Conservation (phyloP, 2,888 invertebrate genomes). For the Amphipoea lucens region DNA sequence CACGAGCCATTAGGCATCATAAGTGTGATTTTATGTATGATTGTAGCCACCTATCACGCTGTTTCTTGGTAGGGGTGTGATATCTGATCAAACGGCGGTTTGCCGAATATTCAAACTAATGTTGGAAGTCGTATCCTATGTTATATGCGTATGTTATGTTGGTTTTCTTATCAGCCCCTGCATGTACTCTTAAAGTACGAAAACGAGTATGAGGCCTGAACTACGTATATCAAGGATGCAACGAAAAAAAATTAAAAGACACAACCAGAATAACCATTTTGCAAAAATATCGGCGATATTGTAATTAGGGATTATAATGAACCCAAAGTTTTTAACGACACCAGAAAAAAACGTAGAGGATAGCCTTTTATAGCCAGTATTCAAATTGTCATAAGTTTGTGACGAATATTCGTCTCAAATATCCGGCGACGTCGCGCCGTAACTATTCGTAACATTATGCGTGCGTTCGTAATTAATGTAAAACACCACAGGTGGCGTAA, state of each 20-base stretch:
- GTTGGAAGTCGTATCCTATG: neutral
- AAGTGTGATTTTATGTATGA: conserved; percentile 58
- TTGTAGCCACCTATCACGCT: conserved; percentile 35
- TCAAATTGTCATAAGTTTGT: neutral
- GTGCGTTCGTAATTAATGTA: conserved; percentile 34
- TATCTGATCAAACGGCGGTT: conserved; percentile 47
- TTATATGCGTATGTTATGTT: neutral
- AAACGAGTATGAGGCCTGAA: neutral
- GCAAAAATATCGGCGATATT: neutral
- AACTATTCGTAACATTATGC: conserved; percentile 25
- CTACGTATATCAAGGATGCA: neutral
- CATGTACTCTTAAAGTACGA: neutral
- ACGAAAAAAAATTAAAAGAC: neutral
- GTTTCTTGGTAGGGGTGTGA: conserved; percentile 38
- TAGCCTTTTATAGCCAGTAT: neutral
- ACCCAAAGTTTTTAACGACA: neutral
- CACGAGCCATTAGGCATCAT: conserved; percentile 47
- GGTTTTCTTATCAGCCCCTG: conserved; percentile 9
- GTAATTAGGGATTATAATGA: neutral
- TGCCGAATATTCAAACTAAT: conserved; percentile 42
- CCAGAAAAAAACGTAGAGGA: neutral
- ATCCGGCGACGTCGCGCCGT: conserved; percentile 14
- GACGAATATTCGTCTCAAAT: conserved; percentile 34
- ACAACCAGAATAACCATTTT: neutral
- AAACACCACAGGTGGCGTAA: conserved; percentile 55